A percentile compares a stretch with the other conserved stretches of the same genome.
phyloP scores from a whole-genome alignment of 2,888 invertebrate species.

The Diplazon laetatorius region DNA sequence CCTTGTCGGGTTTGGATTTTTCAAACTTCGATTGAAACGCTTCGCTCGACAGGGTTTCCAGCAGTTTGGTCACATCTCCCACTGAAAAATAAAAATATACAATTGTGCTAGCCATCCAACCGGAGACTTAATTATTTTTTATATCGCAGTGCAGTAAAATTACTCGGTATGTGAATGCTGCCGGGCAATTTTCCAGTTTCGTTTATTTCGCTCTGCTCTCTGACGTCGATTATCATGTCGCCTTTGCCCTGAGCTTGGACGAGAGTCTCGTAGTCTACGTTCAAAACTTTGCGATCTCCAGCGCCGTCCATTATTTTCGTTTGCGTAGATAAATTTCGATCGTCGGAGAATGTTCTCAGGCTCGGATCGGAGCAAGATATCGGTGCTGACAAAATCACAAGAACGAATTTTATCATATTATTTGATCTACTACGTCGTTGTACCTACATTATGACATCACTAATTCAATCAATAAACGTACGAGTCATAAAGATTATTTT shows the following conservation, averaged over 20 bases:
- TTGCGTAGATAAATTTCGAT: slow-evolving; percentile 9
- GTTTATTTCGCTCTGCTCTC: slow-evolving; percentile 88
- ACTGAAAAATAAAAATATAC: slow-evolving; percentile 81
- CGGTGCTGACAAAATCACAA: neutral
- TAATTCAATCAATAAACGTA: too few species aligned
- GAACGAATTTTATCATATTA: slow-evolving; percentile 27
- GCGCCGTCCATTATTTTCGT: slow-evolving; percentile 65
- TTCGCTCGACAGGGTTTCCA: slow-evolving; percentile 83
- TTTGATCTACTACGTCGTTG: neutral
- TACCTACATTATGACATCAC: neutral
- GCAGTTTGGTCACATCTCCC: slow-evolving; percentile 82
- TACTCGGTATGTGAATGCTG: slow-evolving; percentile 90
- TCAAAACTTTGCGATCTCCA: slow-evolving; percentile 61
- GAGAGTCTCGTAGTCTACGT: slow-evolving; percentile 73
- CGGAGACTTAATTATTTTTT: neutral
- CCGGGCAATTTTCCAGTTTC: slow-evolving; percentile 89
- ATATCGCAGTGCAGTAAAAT: slow-evolving; percentile 68
- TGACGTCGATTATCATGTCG: slow-evolving; percentile 89
- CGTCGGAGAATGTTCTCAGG: slow-evolving; percentile 33
- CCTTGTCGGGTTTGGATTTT: slow-evolving; percentile 84
- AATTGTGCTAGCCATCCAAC: neutral
- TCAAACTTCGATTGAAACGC: slow-evolving; percentile 85
- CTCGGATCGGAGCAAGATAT: slow-evolving; percentile 35
- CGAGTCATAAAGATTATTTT: too few species aligned
- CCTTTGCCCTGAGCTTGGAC: slow-evolving; percentile 82